phyloP scores from a whole-genome alignment of 2,113 vertebrate genomes.

The Sinocyclocheilus anophthalmus region DNA sequence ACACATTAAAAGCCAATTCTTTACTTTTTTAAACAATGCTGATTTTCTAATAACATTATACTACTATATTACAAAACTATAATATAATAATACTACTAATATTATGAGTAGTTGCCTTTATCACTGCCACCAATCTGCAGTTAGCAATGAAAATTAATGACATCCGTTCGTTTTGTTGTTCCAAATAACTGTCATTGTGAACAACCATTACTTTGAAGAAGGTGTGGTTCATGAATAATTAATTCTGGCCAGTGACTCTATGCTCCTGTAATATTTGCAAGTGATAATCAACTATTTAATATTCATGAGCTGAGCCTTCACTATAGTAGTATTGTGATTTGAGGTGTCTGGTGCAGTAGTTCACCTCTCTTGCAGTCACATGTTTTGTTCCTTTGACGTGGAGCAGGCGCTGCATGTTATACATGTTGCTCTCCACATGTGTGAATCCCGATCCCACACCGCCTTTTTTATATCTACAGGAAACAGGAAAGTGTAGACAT shows the following conservation, averaged over 20 bases:
- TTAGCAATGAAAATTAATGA: background rate
- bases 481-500: background rate
- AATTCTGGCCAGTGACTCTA: background rate
- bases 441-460: slow-evolving; percentile 89
- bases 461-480: slow-evolving; percentile 88
- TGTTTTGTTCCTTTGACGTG: slow-evolving; percentile 87
- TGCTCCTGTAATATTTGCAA: background rate
- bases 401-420: slow-evolving; percentile 84
- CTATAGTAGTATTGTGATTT: background rate
- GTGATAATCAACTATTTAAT: background rate
- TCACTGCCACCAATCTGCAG: background rate
- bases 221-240: background rate
- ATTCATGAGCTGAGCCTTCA: background rate
- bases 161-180: too few species aligned
- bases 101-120: background rate
- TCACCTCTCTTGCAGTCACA: slow-evolving; percentile 84
- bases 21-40: too few species aligned
- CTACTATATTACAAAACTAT: too few species aligned
- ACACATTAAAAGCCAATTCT: too few species aligned
- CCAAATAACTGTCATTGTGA: too few species aligned
- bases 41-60: too few species aligned
- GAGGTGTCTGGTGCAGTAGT: background rate
- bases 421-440: slow-evolving; percentile 87
- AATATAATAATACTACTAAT: background rate
- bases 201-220: background rate